Percentiles rank a stretch among this genome's conserved stretches.
phyloP scores from a whole-genome alignment of 2,797 vertebrate genomes.

The Siniperca undulata region DNA sequence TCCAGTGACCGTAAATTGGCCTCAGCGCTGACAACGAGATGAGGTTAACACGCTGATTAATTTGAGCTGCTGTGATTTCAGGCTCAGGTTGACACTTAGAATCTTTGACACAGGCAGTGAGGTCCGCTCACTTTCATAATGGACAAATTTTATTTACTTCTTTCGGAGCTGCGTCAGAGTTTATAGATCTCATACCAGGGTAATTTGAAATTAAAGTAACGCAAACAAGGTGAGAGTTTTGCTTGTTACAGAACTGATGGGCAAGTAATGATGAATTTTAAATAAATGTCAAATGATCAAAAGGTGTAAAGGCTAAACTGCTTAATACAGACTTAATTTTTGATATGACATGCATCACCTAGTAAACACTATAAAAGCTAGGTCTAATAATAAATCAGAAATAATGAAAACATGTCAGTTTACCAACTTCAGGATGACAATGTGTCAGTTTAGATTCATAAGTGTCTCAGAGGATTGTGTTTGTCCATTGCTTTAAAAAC shows the following conservation, averaged over 20 bases:
- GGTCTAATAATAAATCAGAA: slow-evolving; percentile 2
- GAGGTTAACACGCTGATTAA: slow-evolving; percentile 85
- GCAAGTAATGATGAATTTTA: slow-evolving; percentile 42
- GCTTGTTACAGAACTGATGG: slow-evolving; percentile 43
- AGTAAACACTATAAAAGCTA: slow-evolving; percentile 15
- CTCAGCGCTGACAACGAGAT: slow-evolving; percentile 80
- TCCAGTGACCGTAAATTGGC: slow-evolving; percentile 81
- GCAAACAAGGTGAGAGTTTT: slow-evolving; percentile 52
- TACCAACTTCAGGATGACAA: slow-evolving; percentile 1
- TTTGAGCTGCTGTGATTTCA: slow-evolving; percentile 83
- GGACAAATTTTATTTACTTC: slow-evolving; percentile 72
- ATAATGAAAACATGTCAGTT: slow-evolving; percentile 30
- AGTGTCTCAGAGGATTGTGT: background rate
- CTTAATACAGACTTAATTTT: slow-evolving; percentile 7
- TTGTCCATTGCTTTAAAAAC: background rate
- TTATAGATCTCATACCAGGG: slow-evolving; percentile 45
- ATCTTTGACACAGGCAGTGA: slow-evolving; percentile 80
- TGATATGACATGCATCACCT: slow-evolving; percentile 18
- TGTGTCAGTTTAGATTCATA: slow-evolving; percentile 16
- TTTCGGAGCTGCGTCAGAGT: slow-evolving; percentile 33
- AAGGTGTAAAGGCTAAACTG: slow-evolving; percentile 34
- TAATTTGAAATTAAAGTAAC: slow-evolving; percentile 55
- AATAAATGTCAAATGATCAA: slow-evolving; percentile 54
- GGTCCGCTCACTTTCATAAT: slow-evolving; percentile 71
- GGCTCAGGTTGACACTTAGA: slow-evolving; percentile 80